Evolutionary conservation across 2,113 vertebrate species (phyloP).

Genomic region (Laterallus jamaicensis): DNA sequence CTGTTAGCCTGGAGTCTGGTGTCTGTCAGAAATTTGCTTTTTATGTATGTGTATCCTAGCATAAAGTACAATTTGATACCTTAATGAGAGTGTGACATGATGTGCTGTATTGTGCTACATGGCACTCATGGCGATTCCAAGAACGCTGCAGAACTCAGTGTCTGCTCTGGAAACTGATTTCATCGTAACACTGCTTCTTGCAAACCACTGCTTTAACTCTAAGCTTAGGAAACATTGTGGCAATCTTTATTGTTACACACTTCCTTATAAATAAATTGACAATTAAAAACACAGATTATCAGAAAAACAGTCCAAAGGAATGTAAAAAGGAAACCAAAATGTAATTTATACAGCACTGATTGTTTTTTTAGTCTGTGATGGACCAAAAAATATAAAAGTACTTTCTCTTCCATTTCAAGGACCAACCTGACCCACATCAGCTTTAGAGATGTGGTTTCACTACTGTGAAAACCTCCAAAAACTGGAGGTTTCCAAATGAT

Average conservation of each 20-base stretch:
- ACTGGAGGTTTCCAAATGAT: neutral
- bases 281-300: neutral
- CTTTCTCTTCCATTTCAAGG: neutral
- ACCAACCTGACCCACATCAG: neutral
- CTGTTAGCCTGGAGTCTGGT: neutral
- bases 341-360: neutral
- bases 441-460: neutral
- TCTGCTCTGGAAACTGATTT: conserved; percentile 1
- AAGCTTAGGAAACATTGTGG: neutral
- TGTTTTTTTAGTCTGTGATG: neutral
- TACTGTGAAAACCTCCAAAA: neutral
- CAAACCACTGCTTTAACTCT: neutral
- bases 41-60: neutral
- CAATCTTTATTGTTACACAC: neutral
- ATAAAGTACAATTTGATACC: conserved; percentile 23
- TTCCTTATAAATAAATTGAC: neutral
- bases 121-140: neutral
- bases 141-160: neutral
- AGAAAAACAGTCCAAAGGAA: neutral
- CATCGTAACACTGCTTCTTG: neutral
- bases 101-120: neutral
- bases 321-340: neutral
- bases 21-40: neutral
- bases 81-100: neutral
- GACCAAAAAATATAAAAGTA: neutral